These are phyloP conservation scores for Hyles lineata DNA, from an alignment of 2,888 invertebrate genomes.

Conservation along the genomic window DNA sequence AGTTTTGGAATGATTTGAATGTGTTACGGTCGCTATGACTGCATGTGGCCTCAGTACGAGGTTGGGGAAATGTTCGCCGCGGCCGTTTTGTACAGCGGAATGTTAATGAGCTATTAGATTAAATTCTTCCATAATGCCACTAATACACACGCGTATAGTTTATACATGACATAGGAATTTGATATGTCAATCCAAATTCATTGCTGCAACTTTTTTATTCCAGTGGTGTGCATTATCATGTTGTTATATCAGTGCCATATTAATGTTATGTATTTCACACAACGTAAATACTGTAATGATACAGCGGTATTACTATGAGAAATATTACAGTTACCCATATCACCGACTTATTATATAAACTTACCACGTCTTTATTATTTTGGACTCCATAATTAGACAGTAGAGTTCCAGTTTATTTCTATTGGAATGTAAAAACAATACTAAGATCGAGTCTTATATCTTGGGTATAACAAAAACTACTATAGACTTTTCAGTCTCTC, in stretches of 20 bases:
- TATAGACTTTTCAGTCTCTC: no score
- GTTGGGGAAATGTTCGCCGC: slow-evolving; percentile 1
- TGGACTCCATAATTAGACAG: background rate
- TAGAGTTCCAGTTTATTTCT: background rate
- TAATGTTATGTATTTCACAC: no score
- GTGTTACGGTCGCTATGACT: background rate
- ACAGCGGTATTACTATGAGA: background rate
- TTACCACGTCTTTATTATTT: background rate
- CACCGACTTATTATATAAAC: slow-evolving; percentile 5
- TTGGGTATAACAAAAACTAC: no score
- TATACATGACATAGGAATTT: background rate
- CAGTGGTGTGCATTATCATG: no score
- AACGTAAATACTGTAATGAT: background rate
- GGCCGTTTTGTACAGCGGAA: background rate
- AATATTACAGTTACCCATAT: background rate
- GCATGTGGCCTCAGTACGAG: background rate
- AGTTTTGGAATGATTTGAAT: background rate
- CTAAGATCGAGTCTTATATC: no score
- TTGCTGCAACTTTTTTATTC: background rate
- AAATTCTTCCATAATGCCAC: background rate
- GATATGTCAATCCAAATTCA: background rate
- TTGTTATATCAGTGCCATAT: no score
- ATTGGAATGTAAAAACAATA: background rate
- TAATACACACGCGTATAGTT: no score
- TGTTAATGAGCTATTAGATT: background rate